These are phyloP conservation scores for Pseudomyrmex concolor DNA, from an alignment of 1,140 invertebrate species.

Conservation along the genomic window DNA sequence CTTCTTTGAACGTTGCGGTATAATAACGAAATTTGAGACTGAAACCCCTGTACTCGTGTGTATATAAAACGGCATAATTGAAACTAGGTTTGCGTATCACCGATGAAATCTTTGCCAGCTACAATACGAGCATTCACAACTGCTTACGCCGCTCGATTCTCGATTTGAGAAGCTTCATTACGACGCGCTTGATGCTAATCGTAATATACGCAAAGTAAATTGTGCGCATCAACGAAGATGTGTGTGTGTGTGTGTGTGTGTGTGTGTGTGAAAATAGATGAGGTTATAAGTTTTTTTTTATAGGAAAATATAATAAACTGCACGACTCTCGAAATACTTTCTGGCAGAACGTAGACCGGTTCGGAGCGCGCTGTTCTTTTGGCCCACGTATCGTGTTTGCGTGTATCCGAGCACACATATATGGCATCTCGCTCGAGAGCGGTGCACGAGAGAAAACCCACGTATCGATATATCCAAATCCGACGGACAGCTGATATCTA, in stretches of 20 bases:
- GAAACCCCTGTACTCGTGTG: too few species aligned
- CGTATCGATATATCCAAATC: conserved; percentile 72
- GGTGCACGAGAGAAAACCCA: conserved; percentile 68
- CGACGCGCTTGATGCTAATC: conserved; percentile 1
- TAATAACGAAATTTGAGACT: too few species aligned
- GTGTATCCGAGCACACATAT: conserved; percentile 62
- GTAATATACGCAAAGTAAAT: not conserved
- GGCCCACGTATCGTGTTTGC: conserved; percentile 67
- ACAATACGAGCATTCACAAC: too few species aligned
- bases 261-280: not conserved
- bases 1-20: not conserved
- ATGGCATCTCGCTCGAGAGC: conserved; percentile 74
- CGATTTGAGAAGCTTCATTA: conserved; percentile 6
- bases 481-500: conserved; percentile 54
- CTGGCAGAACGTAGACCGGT: conserved; percentile 50
- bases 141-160: not conserved
- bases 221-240: not conserved
- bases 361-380: conserved; percentile 66
- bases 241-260: not conserved
- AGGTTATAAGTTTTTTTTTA: conserved; percentile 15
- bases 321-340: conserved; percentile 44
- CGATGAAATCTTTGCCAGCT: not conserved
- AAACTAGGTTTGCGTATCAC: not conserved
- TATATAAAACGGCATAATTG: not conserved
- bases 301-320: conserved; percentile 19